A percentile compares a stretch with the other conserved stretches of the same genome.
Evolutionary conservation across 2,113 vertebrate species (phyloP).

Genomic region (Dolichallabes microphthalmus): DNA sequence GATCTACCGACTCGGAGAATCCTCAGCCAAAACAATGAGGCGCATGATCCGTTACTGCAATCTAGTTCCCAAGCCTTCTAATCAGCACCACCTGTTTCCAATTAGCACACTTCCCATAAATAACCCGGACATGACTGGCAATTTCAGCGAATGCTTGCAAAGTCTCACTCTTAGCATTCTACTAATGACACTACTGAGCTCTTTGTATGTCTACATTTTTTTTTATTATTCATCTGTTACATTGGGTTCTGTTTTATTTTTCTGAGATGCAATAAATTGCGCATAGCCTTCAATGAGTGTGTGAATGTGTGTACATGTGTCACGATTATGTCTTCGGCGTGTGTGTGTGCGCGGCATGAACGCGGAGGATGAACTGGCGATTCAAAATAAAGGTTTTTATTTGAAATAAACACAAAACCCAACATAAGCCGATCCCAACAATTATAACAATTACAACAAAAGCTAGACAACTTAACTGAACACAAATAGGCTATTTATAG

Average conservation of each 20-base stretch:
- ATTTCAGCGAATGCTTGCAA: neutral
- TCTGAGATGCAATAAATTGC: neutral
- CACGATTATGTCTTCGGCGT: no score
- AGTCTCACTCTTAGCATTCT: neutral
- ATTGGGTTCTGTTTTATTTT: neutral
- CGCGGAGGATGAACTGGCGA: no score
- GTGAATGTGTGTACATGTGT: neutral
- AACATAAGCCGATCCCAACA: no score
- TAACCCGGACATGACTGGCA: neutral
- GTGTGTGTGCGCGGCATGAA: no score
- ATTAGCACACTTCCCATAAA: conserved; percentile 5
- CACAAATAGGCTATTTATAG: no score
- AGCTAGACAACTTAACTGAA: no score
- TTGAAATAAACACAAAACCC: no score
- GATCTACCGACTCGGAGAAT: neutral
- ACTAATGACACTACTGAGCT: neutral
- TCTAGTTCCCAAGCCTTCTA: neutral
- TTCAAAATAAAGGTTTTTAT: no score
- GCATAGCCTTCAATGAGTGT: neutral
- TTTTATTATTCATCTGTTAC: neutral
- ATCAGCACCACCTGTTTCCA: conserved; percentile 10
- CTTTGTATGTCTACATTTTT: neutral
- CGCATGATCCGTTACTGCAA: neutral
- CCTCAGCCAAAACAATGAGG: neutral
- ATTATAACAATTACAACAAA: no score